phyloP scores from a whole-genome alignment of 37 sponge, comb jelly and placozoan species.

The Cladorhizidae sp. region DNA sequence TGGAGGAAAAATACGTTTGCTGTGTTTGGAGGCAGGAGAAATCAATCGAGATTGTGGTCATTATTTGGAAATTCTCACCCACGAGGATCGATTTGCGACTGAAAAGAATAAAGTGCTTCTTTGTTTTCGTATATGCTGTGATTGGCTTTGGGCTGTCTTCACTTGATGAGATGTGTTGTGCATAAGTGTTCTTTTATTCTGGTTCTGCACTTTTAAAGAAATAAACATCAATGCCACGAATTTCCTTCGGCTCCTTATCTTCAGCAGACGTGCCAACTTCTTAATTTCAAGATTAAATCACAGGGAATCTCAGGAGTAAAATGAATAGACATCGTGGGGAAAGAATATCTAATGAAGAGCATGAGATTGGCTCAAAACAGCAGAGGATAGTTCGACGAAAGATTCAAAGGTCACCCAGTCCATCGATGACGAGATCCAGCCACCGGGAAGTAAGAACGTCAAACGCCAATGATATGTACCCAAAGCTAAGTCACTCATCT shows the following conservation, averaged over 20 bases:
- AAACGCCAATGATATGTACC: neutral
- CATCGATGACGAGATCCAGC: slow-evolving; percentile 7
- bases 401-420: slow-evolving; percentile 10
- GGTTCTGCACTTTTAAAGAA: neutral
- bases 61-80: too few species aligned
- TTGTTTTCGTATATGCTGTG: neutral
- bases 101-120: neutral
- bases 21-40: too few species aligned
- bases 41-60: too few species aligned
- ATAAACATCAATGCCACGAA: neutral
- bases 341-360: neutral
- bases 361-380: slow-evolving; percentile 18
- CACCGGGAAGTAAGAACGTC: slow-evolving; percentile 25
- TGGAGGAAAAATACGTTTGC: too few species aligned
- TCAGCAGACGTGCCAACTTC: too few species aligned
- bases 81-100: too few species aligned
- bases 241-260: neutral
- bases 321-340: slow-evolving; percentile 6
- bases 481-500: neutral
- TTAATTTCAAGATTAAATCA: too few species aligned
- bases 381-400: slow-evolving; percentile 60
- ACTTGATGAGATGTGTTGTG: neutral
- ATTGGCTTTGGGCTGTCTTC: too few species aligned
- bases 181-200: slow-evolving; percentile 1
- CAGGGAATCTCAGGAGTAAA: neutral